Evolutionary conservation across 2,888 invertebrate genomes (phyloP), one percentile per base, ranked within the genome.

Genomic region (Hofmannophila pseudospretella): DNA sequence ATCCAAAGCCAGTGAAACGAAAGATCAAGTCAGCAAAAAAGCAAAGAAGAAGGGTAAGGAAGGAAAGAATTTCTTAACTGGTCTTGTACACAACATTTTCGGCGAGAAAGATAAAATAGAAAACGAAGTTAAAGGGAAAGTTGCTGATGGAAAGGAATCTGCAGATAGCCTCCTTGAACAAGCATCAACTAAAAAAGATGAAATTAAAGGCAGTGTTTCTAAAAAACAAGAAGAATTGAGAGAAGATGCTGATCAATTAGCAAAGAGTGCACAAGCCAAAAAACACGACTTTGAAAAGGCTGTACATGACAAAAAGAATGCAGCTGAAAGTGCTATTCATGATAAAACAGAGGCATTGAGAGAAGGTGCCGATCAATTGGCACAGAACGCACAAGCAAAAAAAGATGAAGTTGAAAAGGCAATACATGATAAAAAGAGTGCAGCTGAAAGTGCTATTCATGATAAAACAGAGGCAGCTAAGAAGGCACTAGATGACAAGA

Each of bases 101-200:
- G 82, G 84, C 4, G 81, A 82, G 36, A 87, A 85, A 51, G 86
- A 86, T 11, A 85, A 85, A 55, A 49, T 82, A 4, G 85, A 86
- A 35, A 37, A 73, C 39, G 81, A 78, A 42, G 58, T 82, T 0
- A 82, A 79, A 51, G 63, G 51, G 7, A 85, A 82, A 54, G 58
- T 76, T 13, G 48, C 67, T 12, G 78, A 84, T 52, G 67, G 75
- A 8, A 76, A 85, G 41, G 74, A 80, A 37, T 64, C 70, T 1
- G 74, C 72, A n/a, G 73, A 73, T 29, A 66, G 80, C 36, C 47
- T 70, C 20, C 29, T 67, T 14, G 69, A 76, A 23, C 70, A 82
- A 46, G 78, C 67, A 4, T 55, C 71, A 0, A 63, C 66, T 10
- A 72, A 74, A 34, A 81, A 76, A 49, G 67, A 78, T 38, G 68